Evolutionary conservation across 2,888 invertebrate genomes (phyloP), one percentile per base, ranked within the genome.

Genomic region (Griposia aprilina): DNA sequence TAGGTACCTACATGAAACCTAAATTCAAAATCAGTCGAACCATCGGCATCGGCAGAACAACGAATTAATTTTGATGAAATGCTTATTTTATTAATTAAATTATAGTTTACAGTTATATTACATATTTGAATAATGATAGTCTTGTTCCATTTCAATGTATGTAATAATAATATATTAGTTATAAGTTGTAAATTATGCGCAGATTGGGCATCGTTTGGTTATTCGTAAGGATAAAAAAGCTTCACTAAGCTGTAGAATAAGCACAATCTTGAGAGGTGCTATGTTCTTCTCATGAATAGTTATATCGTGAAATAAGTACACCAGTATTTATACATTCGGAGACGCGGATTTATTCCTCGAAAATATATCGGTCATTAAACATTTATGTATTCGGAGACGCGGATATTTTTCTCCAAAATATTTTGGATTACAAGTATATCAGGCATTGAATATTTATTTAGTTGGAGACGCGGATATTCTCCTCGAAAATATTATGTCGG

Each of bases 121-220:
- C 2, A 26, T 48, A 36, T 55, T 36, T 41, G 13, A 55, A 80
- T 7, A n/a, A 50, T 20, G n/a, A 15, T 74, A 6, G 26, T 52
- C 50, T 77, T 59, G n/a, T 77, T 77, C 67, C 66, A 78, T 77
- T 67, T 77, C 67, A 67, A 50, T 67, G 26, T 45, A 76, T 30
- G 7, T 50, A n/a, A 50, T 60, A 59, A 26, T 52, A 45, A 10
- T 55, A 55, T 17, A 52, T 52, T 55, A 15, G 45, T 36, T 36
- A 11, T 48, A 76, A 36, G 76, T 55, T 76, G n/a, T 45, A 76
- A n/a, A 75, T 45, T 45, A 30, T 6, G 15, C n/a, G 30, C 30
- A 59, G 15, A 30, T 20, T 5, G 50, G 62, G 26, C 45, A 30
- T 75, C 20, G n/a, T 15, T 74, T 75, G 45, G 20, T 48, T 48